These are phyloP conservation scores for Parauchenoglanis ngamensis DNA, from an alignment of 2,797 vertebrate genomes.

Conservation along the genomic window DNA sequence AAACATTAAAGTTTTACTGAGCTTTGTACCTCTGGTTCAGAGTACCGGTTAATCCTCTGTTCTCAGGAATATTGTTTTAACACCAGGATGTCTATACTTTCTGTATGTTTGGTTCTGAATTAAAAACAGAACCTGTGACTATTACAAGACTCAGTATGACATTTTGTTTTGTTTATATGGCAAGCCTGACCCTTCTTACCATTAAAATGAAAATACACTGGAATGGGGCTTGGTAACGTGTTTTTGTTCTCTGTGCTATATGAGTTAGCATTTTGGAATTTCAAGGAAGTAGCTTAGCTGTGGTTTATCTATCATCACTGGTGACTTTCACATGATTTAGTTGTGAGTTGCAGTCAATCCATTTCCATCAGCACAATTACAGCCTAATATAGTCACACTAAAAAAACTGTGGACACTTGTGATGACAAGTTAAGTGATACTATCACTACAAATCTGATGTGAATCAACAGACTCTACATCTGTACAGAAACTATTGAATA, in stretches of 20 bases:
- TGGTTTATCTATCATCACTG: slow-evolving; percentile 2
- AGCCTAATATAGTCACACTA: not conserved
- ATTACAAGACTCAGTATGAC: not conserved
- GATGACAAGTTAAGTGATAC: not conserved
- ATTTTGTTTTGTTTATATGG: not conserved
- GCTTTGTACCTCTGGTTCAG: not conserved
- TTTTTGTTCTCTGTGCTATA: not conserved
- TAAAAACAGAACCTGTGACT: not conserved
- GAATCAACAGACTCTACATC: not conserved
- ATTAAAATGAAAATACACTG: not conserved
- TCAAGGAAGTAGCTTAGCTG: not conserved
- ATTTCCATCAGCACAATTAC: not conserved
- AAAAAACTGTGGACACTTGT: not conserved
- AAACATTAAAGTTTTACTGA: not conserved
- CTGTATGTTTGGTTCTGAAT: not conserved
- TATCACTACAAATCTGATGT: not conserved
- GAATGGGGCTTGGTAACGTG: not conserved
- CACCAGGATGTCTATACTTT: not conserved
- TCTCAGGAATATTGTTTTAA: slow-evolving; percentile 7
- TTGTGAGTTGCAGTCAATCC: not conserved
- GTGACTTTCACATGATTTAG: not conserved
- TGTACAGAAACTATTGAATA: not conserved
- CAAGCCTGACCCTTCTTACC: not conserved
- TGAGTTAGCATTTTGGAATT: slow-evolving; percentile 3
- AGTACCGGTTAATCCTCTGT: not conserved